Conservation (phyloP, 2,888 invertebrate genomes). For the Galerucella calmariensis region DNA sequence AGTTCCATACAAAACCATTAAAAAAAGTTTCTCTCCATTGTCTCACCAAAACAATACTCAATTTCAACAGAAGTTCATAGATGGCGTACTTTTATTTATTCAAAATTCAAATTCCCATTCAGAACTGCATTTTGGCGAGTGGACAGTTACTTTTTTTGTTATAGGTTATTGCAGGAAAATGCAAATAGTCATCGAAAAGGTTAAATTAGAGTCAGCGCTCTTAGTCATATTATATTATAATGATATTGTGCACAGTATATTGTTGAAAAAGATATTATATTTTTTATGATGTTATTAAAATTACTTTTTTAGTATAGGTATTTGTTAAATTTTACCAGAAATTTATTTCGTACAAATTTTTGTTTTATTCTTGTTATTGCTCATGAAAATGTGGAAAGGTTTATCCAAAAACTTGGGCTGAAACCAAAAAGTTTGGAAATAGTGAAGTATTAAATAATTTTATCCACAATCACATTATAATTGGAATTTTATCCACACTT, state of each 20-base stretch:
- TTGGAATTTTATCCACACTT: no score
- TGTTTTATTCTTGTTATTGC: constrained; percentile 7
- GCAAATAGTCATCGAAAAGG: neutral
- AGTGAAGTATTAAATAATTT: neutral
- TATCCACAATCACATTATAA: neutral
- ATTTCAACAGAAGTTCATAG: no score
- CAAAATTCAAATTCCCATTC: no score
- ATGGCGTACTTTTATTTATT: no score
- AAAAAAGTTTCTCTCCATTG: no score
- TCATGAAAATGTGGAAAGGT: constrained; percentile 6
- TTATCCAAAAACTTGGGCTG: neutral
- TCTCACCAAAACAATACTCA: no score
- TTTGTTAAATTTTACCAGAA: constrained; percentile 11
- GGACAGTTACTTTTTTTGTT: neutral
- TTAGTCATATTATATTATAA: constrained; percentile 15
- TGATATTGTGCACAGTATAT: constrained; percentile 8
- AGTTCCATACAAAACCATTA: no score
- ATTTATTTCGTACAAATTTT: constrained; percentile 20
- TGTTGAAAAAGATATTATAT: constrained; percentile 8
- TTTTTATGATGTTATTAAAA: constrained; percentile 14
- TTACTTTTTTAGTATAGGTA: constrained; percentile 1
- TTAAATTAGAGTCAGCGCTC: constrained; percentile 12
- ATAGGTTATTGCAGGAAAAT: constrained; percentile 2
- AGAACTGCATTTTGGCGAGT: neutral
- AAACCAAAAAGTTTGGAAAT: neutral